Evolutionary conservation across 1,140 invertebrate species (phyloP).

Genomic region (Hydropsyche tenuis): DNA sequence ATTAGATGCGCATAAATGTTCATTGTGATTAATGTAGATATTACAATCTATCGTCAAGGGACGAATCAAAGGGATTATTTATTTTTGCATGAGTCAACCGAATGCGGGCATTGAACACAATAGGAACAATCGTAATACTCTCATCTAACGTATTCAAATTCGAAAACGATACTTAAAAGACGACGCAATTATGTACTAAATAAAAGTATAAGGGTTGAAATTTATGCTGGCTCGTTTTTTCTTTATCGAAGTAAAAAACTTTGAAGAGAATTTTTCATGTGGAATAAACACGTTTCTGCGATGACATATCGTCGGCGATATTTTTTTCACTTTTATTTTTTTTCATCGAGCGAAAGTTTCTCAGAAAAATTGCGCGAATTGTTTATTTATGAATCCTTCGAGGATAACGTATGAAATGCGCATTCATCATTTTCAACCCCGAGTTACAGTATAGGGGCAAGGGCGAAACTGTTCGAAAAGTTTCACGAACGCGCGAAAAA

Average conservation of each 20-base stretch:
- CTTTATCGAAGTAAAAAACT: neutral
- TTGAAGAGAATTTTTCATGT: neutral
- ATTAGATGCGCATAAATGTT: too few species aligned
- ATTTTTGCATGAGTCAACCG: slow-evolving; percentile 18
- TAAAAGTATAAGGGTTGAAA: neutral
- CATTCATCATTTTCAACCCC: slow-evolving; percentile 45
- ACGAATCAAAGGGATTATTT: slow-evolving; percentile 3
- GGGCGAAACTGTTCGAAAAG: slow-evolving; percentile 20
- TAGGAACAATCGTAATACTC: neutral
- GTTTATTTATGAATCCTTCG: slow-evolving; percentile 50
- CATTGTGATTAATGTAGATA: too few species aligned
- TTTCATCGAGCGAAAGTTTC: neutral
- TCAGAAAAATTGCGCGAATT: slow-evolving; percentile 38
- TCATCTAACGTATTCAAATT: neutral
- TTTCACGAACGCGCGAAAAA: slow-evolving; percentile 21
- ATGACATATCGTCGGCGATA: slow-evolving; percentile 17
- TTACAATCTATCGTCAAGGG: neutral
- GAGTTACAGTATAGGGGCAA: neutral
- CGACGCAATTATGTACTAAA: slow-evolving; percentile 2
- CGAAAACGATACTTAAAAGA: neutral
- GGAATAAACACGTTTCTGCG: slow-evolving; percentile 3
- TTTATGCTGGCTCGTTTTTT: slow-evolving; percentile 5
- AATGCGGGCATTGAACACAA: neutral
- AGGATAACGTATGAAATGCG: slow-evolving; percentile 49
- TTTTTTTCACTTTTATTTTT: neutral